Base-by-base conservation (phyloP, 1,140 invertebrate species). In the Bombus cullumanus region DNA sequence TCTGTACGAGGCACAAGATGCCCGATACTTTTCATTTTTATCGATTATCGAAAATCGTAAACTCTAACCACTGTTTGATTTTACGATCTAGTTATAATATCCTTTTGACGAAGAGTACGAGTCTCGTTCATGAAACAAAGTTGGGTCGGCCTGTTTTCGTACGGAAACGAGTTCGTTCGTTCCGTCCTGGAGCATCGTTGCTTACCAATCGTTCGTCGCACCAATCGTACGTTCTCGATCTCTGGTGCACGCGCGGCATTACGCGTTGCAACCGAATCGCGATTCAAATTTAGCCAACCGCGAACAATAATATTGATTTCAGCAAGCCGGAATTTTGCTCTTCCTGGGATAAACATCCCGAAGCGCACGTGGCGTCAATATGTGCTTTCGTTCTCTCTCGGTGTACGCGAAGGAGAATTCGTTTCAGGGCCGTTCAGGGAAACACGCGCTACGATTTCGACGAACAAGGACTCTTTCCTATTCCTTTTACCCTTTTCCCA, bases 301-400 rank as follows among this genome's bases (percentile, higher is more conserved):
- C 92, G 93, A 94, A 94, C 93, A 94, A 94, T 94, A 94, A 94
- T 93, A 94, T 94, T 94, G 94, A 94, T 93, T 94, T 93, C 91
- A 85, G 81, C 89, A 93, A 92, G 91, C 72, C 79, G 91, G 93
- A 93, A 94, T 94, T 94, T 93, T 91, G 89, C 89, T 93, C 89
- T 92, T 92, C 87, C 80, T 89, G 90, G 85, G 91, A 88, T 94
- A 94, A 94, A 94, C 94, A 94, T 93, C 92, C 92, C 91, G 91
- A 85, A 86, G 90, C 92, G 90, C 93, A 94, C 93, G 92, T 94
- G 94, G 92, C 86, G 90, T 85, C 94, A 94, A 91, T 94, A 93
- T 94, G 93, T 91, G 91, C 64, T 57, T 85, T 83, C 86, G 78
- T 86, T 88, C 86, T 59, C 79, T 88, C 86, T 47, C 59, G 78